Percentiles rank a stretch among this genome's conserved stretches.
These are phyloP conservation scores for Ichneumoninae sp. DNA, from an alignment of 2,888 invertebrate species.

Conservation along the genomic window DNA sequence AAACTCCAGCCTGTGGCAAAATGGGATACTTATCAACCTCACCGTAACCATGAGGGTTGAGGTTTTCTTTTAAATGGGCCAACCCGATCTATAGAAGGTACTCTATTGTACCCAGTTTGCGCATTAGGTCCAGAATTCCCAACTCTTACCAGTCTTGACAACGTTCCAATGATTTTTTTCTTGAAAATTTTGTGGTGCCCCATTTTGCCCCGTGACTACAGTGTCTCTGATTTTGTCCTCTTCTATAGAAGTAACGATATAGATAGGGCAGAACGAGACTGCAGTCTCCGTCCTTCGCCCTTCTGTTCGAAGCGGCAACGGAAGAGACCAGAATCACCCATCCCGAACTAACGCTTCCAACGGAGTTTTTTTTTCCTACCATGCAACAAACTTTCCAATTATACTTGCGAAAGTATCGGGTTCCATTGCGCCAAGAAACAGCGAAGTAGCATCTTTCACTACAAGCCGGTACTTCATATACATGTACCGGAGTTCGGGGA, in stretches of 20 bases:
- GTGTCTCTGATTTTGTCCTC: not conserved
- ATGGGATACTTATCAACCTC: not conserved
- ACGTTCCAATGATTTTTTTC: not conserved
- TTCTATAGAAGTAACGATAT: not conserved
- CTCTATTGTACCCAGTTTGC: not conserved
- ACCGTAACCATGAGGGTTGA: too few species aligned
- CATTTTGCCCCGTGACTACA: too few species aligned
- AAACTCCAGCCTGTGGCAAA: not conserved
- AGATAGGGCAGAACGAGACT: not conserved
- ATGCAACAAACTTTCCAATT: constrained; percentile 58
- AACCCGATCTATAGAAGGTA: too few species aligned
- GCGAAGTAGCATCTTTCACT: not conserved
- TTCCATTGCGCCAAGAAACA: constrained; percentile 22
- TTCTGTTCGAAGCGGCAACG: not conserved
- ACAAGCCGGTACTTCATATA: not conserved
- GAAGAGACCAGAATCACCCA: not conserved
- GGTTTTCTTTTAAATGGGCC: too few species aligned
- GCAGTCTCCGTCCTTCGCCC: not conserved
- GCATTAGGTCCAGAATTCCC: not conserved
- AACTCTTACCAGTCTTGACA: not conserved
- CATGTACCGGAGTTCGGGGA: not conserved
- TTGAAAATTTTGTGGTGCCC: not conserved
- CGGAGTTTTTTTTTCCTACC: not conserved
- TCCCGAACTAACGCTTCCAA: not conserved
- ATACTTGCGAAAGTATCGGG: constrained; percentile 37